Conservation (phyloP, 2,888 invertebrate genomes). For the Mermis nigrescens region DNA sequence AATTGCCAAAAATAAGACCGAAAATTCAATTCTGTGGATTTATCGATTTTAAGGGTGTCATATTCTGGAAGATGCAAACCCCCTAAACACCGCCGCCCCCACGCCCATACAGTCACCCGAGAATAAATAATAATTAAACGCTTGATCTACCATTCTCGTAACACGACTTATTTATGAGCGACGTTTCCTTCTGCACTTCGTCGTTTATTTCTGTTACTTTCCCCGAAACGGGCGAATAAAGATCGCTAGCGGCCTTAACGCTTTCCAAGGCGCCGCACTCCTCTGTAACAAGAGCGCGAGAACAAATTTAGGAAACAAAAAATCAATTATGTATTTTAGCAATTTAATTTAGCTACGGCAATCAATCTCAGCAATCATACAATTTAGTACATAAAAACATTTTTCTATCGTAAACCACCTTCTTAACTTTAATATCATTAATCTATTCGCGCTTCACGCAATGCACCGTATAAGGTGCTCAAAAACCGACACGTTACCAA, state of each 20-base stretch:
- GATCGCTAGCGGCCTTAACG: conserved; percentile 94
- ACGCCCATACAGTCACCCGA: background rate
- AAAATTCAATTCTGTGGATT: too few relatives aligned
- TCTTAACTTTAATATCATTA: too few relatives aligned
- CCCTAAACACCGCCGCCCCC: too few relatives aligned
- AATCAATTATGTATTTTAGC: too few relatives aligned
- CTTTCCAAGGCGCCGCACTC: conserved; percentile 92
- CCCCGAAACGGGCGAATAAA: conserved; percentile 75
- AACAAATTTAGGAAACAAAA: conserved; percentile 3
- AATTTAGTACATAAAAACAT: too few relatives aligned
- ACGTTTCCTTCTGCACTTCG: conserved; percentile 60
- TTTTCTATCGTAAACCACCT: too few relatives aligned
- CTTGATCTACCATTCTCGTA: conserved; percentile 62
- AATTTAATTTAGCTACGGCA: conserved; percentile 18
- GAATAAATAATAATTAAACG: conserved; percentile 7
- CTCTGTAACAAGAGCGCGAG: conserved; percentile 39
- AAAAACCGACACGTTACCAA: too few relatives aligned
- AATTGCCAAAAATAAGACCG: too few relatives aligned
- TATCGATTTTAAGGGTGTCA: too few relatives aligned
- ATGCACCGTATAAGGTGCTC: too few relatives aligned
- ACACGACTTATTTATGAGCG: conserved; percentile 68
- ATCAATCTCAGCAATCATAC: conserved; percentile 1
- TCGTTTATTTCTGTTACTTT: conserved; percentile 62
- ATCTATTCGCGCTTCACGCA: too few relatives aligned
- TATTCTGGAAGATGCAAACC: conserved; percentile 10